Conservation (phyloP, 37 sponge, comb jelly and placozoan species). For the Cliona cf. orientalis region DNA sequence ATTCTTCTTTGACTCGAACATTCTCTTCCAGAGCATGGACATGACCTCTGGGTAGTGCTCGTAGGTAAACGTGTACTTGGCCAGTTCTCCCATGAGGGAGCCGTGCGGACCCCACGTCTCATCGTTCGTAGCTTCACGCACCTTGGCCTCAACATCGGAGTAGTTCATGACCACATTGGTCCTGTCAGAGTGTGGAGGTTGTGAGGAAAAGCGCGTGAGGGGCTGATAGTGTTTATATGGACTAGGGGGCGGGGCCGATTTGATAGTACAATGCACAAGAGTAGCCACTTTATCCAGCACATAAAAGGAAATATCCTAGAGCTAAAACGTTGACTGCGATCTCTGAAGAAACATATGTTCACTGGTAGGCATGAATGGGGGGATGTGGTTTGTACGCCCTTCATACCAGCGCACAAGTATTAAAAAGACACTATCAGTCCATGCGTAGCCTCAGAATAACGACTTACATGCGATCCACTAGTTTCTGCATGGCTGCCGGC, state of each 20-base stretch:
- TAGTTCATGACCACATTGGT: slow-evolving; percentile 99
- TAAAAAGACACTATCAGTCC: too few species aligned
- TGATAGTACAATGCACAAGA: too few species aligned
- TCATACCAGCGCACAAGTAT: too few species aligned
- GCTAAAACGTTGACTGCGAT: too few species aligned
- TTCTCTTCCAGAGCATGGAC: slow-evolving; percentile 99
- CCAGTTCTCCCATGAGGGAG: slow-evolving; percentile 86
- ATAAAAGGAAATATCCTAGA: too few species aligned
- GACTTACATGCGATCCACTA: slow-evolving; percentile 61
- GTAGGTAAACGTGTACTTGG: slow-evolving; percentile 97
- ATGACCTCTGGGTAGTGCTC: slow-evolving; percentile 97
- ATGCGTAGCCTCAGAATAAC: neutral
- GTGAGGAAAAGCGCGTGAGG: too few species aligned
- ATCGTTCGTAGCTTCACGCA: slow-evolving; percentile 98
- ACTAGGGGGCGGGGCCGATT: too few species aligned
- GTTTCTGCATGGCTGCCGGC: slow-evolving; percentile 50
- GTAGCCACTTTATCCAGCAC: too few species aligned
- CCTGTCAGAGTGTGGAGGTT: slow-evolving; percentile 34
- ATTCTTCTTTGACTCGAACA: slow-evolving; percentile 95
- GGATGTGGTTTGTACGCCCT: too few species aligned
- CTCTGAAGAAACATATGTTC: too few species aligned
- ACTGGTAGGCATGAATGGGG: too few species aligned
- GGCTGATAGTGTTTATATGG: too few species aligned
- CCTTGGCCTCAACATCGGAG: slow-evolving; percentile 96
- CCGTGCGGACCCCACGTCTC: slow-evolving; percentile 99